These are phyloP conservation scores for Etheostoma cragini DNA, from an alignment of 2,113 vertebrate species.

Conservation along the genomic window DNA sequence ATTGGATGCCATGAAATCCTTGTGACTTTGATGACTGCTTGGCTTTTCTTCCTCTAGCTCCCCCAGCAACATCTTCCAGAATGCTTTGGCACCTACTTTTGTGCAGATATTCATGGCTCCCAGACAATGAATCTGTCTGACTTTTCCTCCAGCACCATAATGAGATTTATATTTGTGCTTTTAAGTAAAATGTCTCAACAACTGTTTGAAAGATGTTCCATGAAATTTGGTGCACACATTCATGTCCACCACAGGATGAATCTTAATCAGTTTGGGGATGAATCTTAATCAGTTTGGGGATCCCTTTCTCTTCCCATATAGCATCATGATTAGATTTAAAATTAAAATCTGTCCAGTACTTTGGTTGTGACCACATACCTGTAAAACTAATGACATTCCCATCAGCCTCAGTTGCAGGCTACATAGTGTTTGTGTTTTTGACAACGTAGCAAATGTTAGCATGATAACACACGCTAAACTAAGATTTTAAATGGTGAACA, in stretches of 20 bases:
- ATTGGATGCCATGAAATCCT: not conserved
- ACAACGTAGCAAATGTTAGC: not conserved
- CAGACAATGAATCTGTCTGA: not conserved
- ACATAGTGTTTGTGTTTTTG: not conserved
- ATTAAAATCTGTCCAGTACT: not conserved
- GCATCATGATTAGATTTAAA: not conserved
- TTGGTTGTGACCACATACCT: not conserved
- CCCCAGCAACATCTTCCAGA: not conserved
- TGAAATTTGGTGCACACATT: not conserved
- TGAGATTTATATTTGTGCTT: not conserved
- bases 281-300: not conserved
- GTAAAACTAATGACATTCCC: not conserved
- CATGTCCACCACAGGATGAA: not conserved
- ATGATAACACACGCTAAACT: not conserved
- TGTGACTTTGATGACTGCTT: rapidly evolving
- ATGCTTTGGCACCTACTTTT: not conserved
- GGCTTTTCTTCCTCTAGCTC: not conserved
- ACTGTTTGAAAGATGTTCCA: not conserved
- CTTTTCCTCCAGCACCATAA: not conserved
- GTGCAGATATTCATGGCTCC: not conserved
- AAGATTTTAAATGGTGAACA: not conserved
- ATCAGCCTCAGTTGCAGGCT: not conserved
- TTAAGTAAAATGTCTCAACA: not conserved
- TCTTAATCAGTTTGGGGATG: not conserved
- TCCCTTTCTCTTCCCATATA: not conserved